These are phyloP conservation scores for Diadophis punctatus DNA, from an alignment of 2,113 vertebrate species.

Conservation along the genomic window DNA sequence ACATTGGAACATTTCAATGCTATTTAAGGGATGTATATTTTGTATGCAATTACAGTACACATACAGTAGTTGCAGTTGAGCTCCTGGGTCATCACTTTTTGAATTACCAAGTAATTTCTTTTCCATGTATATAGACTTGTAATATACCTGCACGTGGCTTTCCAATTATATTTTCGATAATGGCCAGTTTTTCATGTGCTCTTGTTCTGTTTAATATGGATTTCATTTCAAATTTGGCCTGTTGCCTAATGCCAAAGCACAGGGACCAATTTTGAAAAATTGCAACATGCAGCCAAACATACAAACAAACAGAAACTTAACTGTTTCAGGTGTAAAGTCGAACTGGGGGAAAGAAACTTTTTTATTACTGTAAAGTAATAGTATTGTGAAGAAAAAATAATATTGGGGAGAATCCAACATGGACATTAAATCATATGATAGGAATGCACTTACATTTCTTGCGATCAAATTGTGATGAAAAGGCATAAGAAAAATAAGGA, in stretches of 20 bases:
- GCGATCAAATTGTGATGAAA: not conserved
- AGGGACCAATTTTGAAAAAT: not conserved
- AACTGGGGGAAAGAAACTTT: not conserved
- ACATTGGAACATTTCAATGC: not conserved
- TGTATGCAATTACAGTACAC: not conserved
- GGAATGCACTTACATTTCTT: not conserved
- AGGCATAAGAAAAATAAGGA: not conserved
- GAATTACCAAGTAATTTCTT: constrained; percentile 9
- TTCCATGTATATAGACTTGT: not conserved
- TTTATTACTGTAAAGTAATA: not conserved
- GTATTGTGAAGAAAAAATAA: not conserved
- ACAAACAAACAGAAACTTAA: not conserved
- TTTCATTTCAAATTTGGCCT: constrained; percentile 16
- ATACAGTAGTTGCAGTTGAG: not conserved
- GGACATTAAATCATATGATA: not conserved
- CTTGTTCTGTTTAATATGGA: constrained; percentile 2
- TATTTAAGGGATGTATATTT: not conserved
- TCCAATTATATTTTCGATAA: constrained; percentile 23
- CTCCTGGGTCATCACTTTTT: constrained; percentile 6
- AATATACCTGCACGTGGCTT: not conserved
- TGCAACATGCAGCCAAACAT: not conserved
- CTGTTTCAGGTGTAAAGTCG: not conserved
- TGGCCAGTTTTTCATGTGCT: not conserved
- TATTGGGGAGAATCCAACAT: not conserved
- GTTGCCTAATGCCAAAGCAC: constrained; percentile 5